Evolutionary conservation across 1,140 invertebrate genomes (phyloP), one percentile per base, ranked within the genome.

Genomic region (Augochlora pura): DNA sequence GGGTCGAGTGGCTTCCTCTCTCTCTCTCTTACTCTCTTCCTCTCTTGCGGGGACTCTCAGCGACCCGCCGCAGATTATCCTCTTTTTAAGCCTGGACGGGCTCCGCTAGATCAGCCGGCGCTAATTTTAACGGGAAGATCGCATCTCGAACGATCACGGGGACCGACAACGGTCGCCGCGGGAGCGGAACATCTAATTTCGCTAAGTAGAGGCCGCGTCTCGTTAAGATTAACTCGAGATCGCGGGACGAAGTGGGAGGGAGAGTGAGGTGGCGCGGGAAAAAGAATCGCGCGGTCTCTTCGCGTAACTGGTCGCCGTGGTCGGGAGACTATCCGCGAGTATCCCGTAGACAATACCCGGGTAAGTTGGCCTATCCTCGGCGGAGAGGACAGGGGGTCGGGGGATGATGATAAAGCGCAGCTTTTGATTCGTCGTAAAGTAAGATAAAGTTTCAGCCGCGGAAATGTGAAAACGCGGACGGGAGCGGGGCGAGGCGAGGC

Each of bases 81-180:
- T 67, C 67, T 66, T 79, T 63, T 84, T 46, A 70, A 57, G 8
- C 10, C 14, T 16, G 18, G 60, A 3, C n/a, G n/a, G 21, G 32
- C 73, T 67, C 39, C 21, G 12, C 46, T 18, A n/a, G 60, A 84
- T 83, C 74, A 84, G 54, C 59, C 38, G 10, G 12, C 65, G 72
- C 54, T 83, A 75, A 79, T 80, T 83, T 38, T 67, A 80, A 79
- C 70, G 49, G 38, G 32, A 63, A 75, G 81, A 80, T 84, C 25
- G 38, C 67, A 83, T 84, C 66, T 83, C 7, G 27, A 42, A 82
- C 52, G 52, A 75, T 84, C 60, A 75, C 66, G 42, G 10, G 54
- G 38, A 54, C 38, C 52, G 27, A 27, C 21, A 79, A 73, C 46
- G 27, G 14, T 9, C 27, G 25, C 32, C 70, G 25, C 39, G 54